Percentiles rank a stretch among this genome's conserved stretches.
Evolutionary conservation across 2,888 invertebrate genomes (phyloP).

Genomic region (Autographa gamma): DNA sequence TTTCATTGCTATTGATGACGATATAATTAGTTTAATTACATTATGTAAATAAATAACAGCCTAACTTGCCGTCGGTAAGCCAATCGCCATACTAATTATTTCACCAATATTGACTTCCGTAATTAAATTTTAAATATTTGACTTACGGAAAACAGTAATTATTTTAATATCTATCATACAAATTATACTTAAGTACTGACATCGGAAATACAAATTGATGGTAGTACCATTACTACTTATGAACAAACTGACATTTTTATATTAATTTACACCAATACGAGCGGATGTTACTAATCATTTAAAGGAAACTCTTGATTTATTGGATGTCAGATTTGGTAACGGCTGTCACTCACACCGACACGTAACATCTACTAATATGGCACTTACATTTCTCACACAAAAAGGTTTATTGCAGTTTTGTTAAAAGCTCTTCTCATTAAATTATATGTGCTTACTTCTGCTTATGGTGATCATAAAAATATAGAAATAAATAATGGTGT

Average conservation of each 20-base stretch:
- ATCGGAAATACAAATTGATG: slow-evolving; percentile 38
- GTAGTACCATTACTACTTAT: slow-evolving; percentile 7
- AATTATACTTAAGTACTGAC: slow-evolving; percentile 5
- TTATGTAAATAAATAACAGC: neutral
- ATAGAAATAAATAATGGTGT: neutral
- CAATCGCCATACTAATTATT: neutral
- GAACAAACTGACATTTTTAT: slow-evolving; percentile 36
- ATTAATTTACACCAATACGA: slow-evolving; percentile 60
- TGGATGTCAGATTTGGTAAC: slow-evolving; percentile 40
- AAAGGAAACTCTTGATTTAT: slow-evolving; percentile 47
- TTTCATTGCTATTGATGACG: too few relatives aligned
- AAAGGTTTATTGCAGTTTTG: slow-evolving; percentile 23
- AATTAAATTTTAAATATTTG: neutral
- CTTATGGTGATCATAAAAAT: neutral
- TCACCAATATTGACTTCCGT: neutral
- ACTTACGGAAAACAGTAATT: slow-evolving; percentile 39
- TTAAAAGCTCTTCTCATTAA: slow-evolving; percentile 11
- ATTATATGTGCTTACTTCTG: neutral
- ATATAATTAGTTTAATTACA: too few relatives aligned
- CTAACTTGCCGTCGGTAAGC: neutral
- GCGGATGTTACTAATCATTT: slow-evolving; percentile 61
- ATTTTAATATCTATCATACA: slow-evolving; percentile 44
- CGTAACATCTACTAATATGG: slow-evolving; percentile 41
- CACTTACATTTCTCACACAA: slow-evolving; percentile 26
- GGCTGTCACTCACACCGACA: slow-evolving; percentile 50